Evolutionary conservation across 30 jellyfish, hydroid and myxozoan species (phyloP).

Genomic region (Chironex yamaguchii): DNA sequence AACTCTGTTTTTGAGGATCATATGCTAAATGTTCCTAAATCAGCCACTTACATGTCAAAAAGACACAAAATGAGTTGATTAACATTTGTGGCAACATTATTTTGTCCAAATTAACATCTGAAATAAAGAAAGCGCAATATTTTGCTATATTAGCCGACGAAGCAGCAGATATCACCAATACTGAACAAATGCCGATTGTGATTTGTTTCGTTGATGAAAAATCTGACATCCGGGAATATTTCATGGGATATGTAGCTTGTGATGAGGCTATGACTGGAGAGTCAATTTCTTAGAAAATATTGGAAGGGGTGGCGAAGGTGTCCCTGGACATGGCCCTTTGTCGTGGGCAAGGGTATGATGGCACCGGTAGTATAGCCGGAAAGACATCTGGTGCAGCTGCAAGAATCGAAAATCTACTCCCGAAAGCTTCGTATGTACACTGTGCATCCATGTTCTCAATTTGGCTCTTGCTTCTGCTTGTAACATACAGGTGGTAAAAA

Average conservation of each 20-base stretch:
- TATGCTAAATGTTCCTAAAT: neutral
- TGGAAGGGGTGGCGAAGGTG: neutral
- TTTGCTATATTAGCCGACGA: slow-evolving; percentile 67
- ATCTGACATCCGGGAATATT: neutral
- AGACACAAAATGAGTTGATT: slow-evolving; percentile 72
- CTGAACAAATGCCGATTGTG: slow-evolving; percentile 63
- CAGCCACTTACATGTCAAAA: slow-evolving; percentile 48
- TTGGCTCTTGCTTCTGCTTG: neutral
- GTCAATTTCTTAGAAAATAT: slow-evolving; percentile 10
- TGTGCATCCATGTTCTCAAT: neutral
- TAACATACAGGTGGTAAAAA: neutral
- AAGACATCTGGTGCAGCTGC: neutral
- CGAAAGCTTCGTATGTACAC: neutral
- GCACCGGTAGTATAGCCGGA: neutral
- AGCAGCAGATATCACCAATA: slow-evolving; percentile 27
- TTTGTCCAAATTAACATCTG: neutral
- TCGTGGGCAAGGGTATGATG: slow-evolving; percentile 9
- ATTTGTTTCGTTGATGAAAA: slow-evolving; percentile 32
- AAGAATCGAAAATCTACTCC: neutral
- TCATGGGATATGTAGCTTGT: slow-evolving; percentile 20
- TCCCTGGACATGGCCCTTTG: neutral
- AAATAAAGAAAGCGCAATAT: slow-evolving; percentile 36
- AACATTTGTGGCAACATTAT: slow-evolving; percentile 58
- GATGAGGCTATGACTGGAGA: slow-evolving; percentile 14
- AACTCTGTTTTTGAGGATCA: slow-evolving; percentile 16